Evolutionary conservation across 2,888 invertebrate genomes (phyloP), one percentile per base, ranked within the genome.

Genomic region (Gari tellinella): DNA sequence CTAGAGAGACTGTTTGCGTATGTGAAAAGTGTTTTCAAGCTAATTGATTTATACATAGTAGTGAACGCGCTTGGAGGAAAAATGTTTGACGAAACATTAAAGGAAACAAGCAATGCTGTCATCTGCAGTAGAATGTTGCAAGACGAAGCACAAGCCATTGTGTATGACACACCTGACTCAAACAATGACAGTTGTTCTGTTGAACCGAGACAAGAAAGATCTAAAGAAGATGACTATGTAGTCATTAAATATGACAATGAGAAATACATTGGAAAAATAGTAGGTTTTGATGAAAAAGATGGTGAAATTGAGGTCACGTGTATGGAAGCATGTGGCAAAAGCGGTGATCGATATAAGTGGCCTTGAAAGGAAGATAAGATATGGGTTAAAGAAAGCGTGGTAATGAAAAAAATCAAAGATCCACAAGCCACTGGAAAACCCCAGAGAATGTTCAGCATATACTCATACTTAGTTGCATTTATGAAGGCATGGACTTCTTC

Each of bases 1-100:
- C 55, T 1, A n/a, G 68, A 43, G 48, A 65, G 31, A 76, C 72
- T 15, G 48, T 56, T n/a, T 76, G 72, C 23, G 51, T 26, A 25
- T 67, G 67, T 56, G 40, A 19, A 14, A 41, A 61, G 17, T 70
- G 74, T 26, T 70, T 72, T 40, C 15, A 45, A 19, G 49, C 46
- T 3, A 23, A 23, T 4, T 43, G 63, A 3, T 57, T 74, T 21
- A 26, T 26, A 19, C 5, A 14, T n/a, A n/a, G 10, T n/a, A 49
- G 26, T 21, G 19, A 15, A 2, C 3, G 1, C 61, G 66, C 25
- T 0, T 26, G 15, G 52, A 49, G 68, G 21, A 23, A 5, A 51
- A 26, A 19, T 15, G 1, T 12, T 17, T 10, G 5, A 49, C n/a
- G n/a, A n/a, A n/a, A n/a, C n/a, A n/a, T n/a, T n/a, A n/a, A n/a